Percentiles rank a stretch among this genome's conserved stretches.
Conservation (phyloP, 2,113 vertebrate species). For the Neogale vison region DNA sequence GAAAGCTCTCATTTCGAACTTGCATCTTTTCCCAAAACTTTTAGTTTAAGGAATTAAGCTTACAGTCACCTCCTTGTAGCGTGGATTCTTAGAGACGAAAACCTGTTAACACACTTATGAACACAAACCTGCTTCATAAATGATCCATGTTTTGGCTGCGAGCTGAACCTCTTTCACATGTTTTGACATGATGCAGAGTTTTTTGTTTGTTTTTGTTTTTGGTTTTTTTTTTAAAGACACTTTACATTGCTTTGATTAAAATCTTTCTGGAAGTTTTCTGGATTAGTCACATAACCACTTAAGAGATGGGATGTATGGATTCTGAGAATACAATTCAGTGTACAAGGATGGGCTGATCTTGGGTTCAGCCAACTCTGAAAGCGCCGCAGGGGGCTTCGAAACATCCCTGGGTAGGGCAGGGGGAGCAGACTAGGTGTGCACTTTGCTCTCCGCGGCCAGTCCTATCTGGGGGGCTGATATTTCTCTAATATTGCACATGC, state of each 20-base stretch:
- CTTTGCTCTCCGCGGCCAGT: slow-evolving; percentile 1
- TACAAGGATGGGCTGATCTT: background rate
- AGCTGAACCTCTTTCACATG: background rate
- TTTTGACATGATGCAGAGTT: fast-evolving
- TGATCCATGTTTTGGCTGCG: background rate
- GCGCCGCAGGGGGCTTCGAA: background rate
- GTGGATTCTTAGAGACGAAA: background rate
- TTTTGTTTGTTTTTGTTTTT: too few species aligned
- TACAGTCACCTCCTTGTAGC: background rate
- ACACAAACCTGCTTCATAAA: background rate
- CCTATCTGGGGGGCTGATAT: slow-evolving; percentile 19
- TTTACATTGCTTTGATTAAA: background rate
- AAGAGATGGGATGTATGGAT: fast-evolving
- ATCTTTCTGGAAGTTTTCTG: background rate
- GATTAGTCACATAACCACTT: background rate
- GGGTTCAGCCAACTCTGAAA: background rate
- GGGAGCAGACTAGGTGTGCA: background rate
- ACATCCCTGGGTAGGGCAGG: background rate
- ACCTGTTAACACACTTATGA: background rate
- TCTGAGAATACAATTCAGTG: background rate
- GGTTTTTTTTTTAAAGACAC: background rate
- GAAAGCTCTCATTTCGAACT: background rate
- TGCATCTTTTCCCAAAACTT: background rate
- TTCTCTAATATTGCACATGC: slow-evolving; percentile 37
- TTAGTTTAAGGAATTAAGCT: slow-evolving; percentile 4